Base-by-base conservation (phyloP, 2,888 invertebrate species). In the Darwinula stevensoni region DNA sequence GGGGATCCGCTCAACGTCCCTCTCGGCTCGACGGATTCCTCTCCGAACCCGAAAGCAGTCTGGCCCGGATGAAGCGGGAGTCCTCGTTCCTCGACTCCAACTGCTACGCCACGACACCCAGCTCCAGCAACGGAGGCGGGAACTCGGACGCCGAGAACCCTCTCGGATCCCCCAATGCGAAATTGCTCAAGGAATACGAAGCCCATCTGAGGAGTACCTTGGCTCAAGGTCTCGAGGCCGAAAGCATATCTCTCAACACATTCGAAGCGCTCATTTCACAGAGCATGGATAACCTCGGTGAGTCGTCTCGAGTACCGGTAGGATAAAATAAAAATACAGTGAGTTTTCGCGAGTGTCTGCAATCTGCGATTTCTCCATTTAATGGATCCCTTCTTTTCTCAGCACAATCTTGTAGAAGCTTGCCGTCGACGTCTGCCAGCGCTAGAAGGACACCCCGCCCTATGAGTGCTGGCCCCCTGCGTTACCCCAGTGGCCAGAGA, bases 181-280 rank as follows among this genome's bases (percentile, higher is more conserved):
- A 78, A 15, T 60, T 84, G 6, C 61, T 84, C 14, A 61, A 80
- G 36, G 82, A 84, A 51, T 84, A 84, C 46, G 84, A 84, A 57
- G 78, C 78, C 74, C 82, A 84, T 50, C 61, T 84, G 34, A 59
- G 82, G 38, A 84, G 84, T 49, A 82, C 82, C 1, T 56, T 84
- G 38, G 82, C 82, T 39, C 80, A 82, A 52, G 84, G 82, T 40
- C 76, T 82, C 75, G 84, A 84, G 45, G 82, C 82, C 4, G 82
- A 84, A 53, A 80, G 80, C 49, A 82, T 80, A 53, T 80, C 80
- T 49, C 58, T 84, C 41, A 82, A 84, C 48, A 84, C 84, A 2
- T 84, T 84, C 46, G 82, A 84, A 54, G 80, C 82, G 35, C 58
- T 84, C 37, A 60, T 84, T 38, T 75, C 78, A 32, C 82, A 84